Percentiles rank a stretch among this genome's conserved stretches.
phyloP scores from a whole-genome alignment of 2,888 invertebrate genomes.

The Caenorhabditis japonica region DNA sequence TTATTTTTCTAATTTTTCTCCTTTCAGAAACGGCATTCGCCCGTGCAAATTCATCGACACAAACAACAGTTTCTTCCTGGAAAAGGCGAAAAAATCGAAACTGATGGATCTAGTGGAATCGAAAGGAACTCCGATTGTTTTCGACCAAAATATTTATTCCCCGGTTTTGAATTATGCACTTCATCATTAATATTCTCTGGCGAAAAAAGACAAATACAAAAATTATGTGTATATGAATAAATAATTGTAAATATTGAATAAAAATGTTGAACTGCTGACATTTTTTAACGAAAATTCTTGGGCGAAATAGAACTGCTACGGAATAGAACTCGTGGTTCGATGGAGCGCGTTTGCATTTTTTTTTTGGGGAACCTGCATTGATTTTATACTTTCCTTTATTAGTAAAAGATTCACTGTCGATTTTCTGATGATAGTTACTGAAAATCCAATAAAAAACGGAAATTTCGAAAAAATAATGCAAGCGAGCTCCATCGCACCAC shows the following conservation, averaged over 20 bases:
- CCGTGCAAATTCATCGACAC: conserved; percentile 56
- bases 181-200: conserved; percentile 18
- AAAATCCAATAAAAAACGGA: background rate
- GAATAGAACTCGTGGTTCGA: no score
- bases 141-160: conserved; percentile 49
- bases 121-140: conserved; percentile 42
- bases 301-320: no score
- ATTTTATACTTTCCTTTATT: no score
- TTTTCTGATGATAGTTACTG: no score
- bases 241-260: conserved; percentile 37
- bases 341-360: no score
- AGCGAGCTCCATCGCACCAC: no score
- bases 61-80: conserved; percentile 40
- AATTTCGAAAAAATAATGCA: no score
- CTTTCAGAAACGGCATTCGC: conserved; percentile 38
- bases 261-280: no score
- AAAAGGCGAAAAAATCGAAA: conserved; percentile 49
- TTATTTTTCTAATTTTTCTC: background rate
- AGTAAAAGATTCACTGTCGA: no score
- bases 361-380: no score
- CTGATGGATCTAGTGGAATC: conserved; percentile 52
- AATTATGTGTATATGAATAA: background rate
- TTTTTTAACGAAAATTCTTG: no score
- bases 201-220: no score
- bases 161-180: conserved; percentile 32